Evolutionary conservation across 2,797 vertebrate species (phyloP).

Genomic region (Melanotaenia trifasciata): DNA sequence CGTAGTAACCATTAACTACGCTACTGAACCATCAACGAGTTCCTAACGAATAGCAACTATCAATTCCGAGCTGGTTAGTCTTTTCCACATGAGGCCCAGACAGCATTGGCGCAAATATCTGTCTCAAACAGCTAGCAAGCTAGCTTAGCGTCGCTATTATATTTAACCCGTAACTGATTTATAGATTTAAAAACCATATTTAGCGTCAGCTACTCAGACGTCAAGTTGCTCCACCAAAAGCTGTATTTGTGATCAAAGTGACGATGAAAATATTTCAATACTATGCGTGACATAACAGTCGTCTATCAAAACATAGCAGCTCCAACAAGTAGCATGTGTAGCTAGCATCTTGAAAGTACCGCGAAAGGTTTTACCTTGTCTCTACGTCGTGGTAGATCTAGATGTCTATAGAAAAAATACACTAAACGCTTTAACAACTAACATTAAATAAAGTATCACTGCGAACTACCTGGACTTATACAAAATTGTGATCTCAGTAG

Average conservation of each 20-base stretch:
- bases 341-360: conserved; percentile 79
- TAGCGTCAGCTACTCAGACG: background rate
- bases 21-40: background rate
- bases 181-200: background rate
- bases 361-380: conserved; percentile 83
- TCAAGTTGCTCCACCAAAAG: background rate
- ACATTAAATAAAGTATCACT: conserved; percentile 53
- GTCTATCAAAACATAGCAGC: conserved; percentile 38
- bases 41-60: background rate
- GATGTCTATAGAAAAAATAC: conserved; percentile 47
- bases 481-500: conserved; percentile 43
- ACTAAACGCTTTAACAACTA: conserved; percentile 24
- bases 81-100: conserved; percentile 62
- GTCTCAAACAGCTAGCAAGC: conserved; percentile 52
- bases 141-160: conserved; percentile 59
- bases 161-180: conserved; percentile 21
- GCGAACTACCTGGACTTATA: conserved; percentile 12
- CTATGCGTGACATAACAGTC: conserved; percentile 47
- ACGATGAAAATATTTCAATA: conserved; percentile 1
- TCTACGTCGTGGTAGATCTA: conserved; percentile 66
- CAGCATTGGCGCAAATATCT: conserved; percentile 51
- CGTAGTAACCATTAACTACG: background rate
- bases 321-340: conserved; percentile 58
- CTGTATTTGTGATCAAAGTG: background rate
- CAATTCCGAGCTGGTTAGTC: background rate